These are phyloP conservation scores for Todiramphus saurophagus DNA, from an alignment of 2,113 vertebrate genomes.

Conservation along the genomic window DNA sequence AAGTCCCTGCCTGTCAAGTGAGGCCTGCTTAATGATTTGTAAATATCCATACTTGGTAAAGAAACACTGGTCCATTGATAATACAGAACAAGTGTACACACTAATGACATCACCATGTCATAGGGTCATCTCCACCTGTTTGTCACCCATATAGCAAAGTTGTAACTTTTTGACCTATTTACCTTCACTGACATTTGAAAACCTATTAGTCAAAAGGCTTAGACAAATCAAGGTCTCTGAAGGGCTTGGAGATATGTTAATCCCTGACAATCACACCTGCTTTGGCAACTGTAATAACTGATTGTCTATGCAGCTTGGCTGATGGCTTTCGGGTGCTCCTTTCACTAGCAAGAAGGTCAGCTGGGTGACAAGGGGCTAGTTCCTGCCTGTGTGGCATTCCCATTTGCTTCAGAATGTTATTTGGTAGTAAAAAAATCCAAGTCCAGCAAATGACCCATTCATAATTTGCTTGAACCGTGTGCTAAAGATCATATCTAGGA, in stretches of 20 bases:
- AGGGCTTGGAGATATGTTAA: conserved; percentile 80
- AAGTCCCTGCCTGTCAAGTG: conserved; percentile 30
- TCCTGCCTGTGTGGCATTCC: conserved; percentile 80
- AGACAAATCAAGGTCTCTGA: conserved; percentile 72
- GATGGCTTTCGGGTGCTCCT: conserved; percentile 73
- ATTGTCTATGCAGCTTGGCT: conserved; percentile 84
- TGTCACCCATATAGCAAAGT: conserved; percentile 72
- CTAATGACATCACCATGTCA: conserved; percentile 76
- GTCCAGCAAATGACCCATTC: conserved; percentile 70
- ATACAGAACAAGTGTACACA: conserved; percentile 69
- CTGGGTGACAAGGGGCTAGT: conserved; percentile 75
- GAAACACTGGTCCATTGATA: conserved; percentile 71
- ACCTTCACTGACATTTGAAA: conserved; percentile 81
- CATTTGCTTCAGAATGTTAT: conserved; percentile 73
- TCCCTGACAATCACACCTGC: conserved; percentile 86
- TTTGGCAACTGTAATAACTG: conserved; percentile 89
- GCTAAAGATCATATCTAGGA: conserved; percentile 62
- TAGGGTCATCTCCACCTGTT: conserved; percentile 82
- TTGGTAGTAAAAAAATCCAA: conserved; percentile 63
- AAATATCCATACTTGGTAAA: conserved; percentile 60
- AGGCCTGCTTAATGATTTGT: conserved; percentile 46
- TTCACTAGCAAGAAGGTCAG: conserved; percentile 78
- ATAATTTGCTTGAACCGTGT: conserved; percentile 69
- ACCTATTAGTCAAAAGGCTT: conserved; percentile 81
- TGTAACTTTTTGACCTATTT: conserved; percentile 86